Evolutionary conservation across 2,888 invertebrate genomes (phyloP), one percentile per base, ranked within the genome.

Genomic region (Folsomia candida): DNA sequence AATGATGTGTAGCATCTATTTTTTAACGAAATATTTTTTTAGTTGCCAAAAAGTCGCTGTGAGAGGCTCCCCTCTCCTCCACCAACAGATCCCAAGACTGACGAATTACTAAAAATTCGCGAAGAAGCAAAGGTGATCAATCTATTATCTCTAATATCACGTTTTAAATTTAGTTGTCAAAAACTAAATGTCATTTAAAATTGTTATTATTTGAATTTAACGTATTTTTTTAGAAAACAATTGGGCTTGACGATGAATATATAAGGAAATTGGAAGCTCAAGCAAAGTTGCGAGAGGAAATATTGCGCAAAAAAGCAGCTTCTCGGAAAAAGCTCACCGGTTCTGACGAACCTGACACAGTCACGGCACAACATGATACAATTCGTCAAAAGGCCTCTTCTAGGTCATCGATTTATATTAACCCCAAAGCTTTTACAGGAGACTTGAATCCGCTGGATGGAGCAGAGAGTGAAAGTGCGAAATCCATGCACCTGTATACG

Each of bases 261-360:
- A 81, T 83, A 2, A 82, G 82, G 70, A 84, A 84, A 74, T 83
- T 85, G 80, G 85, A 85, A 74, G 84, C 85, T 69, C 85, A 85
- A 74, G 85, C 85, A 74, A 82, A 82, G 24, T 75, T 84, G 26
- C 80, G 85, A n/a, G 85, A 84, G 72, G 82, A 83, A 73, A 81
- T 85, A 58, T 76, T 85, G 18, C 82, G 83, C 28, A 83, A 84
- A 71, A 85, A 85, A 72, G 85, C 85, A 70, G 83, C 83, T 68
- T 80, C 84, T 24, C 80, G 85, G 60, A 84, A 84, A 76, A 81
- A 82, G 77, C 83, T 83, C 2, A 75, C 70, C 69, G 70, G 58
- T 28, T 24, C 59, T 18, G 70, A 28, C 18, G 37, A 62, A 27
- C 20, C 26, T 61, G 51, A 14, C 14, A 51, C 11, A 59, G 29